These are phyloP conservation scores for Nemurella pictetii DNA, from an alignment of 2,888 invertebrate species.

Conservation along the genomic window DNA sequence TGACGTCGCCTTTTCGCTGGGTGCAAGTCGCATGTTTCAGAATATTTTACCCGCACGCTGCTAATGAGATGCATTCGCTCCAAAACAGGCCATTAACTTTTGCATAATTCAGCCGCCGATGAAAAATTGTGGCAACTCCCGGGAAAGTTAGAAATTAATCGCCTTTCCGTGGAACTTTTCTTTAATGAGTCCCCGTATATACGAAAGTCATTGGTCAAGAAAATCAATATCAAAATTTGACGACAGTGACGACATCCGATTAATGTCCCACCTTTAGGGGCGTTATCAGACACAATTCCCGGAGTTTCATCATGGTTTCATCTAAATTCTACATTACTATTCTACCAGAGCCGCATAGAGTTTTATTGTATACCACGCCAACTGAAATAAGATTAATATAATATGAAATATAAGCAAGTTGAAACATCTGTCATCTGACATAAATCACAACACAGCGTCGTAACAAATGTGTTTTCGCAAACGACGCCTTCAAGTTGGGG, in stretches of 20 bases:
- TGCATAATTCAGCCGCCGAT: not conserved
- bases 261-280: not conserved
- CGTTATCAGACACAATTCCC: not conserved
- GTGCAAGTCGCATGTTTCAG: not conserved
- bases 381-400: slow-evolving; percentile 36
- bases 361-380: not conserved
- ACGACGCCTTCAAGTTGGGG: not conserved
- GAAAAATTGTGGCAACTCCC: not conserved
- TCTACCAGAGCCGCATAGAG: not conserved
- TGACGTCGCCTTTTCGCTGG: not conserved
- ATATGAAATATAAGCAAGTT: slow-evolving; percentile 40
- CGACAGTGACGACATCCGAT: too few species aligned
- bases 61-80: not conserved
- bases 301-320: not conserved
- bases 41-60: not conserved
- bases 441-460: slow-evolving; percentile 37
- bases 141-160: not conserved
- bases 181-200: not conserved
- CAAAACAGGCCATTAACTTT: not conserved
- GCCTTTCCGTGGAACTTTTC: not conserved
- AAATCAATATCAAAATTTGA: too few species aligned
- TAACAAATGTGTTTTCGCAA: slow-evolving; percentile 18
- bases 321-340: not conserved
- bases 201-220: not conserved
- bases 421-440: slow-evolving; percentile 40